Evolutionary conservation across 2,888 invertebrate species (phyloP), one percentile per base, ranked within the genome.

Genomic region (Heliconius hortense): DNA sequence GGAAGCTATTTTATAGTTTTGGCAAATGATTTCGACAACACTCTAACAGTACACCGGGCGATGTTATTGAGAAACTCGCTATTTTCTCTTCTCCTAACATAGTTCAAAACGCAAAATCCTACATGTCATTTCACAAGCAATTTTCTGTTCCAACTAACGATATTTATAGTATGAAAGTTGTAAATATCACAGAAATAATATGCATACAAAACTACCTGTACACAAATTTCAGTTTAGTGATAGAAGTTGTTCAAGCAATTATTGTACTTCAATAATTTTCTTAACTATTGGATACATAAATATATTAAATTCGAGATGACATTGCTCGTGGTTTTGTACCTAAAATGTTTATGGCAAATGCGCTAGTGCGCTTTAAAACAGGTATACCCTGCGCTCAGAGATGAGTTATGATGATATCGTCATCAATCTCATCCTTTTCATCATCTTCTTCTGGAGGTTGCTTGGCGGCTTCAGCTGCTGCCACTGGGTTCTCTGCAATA

Each of bases 341-440:
- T 82, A 83, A 81, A 77, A 72, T 79, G 77, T 82, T 80, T 84
- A 84, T 84, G 84, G 84, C 83, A 83, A 82, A 73, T 26, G 79
- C 75, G 75, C 77, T 72, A 10, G 18, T 13, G 62, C 73, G 74
- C 78, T 62, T 26, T 31, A 68, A 13, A n/a, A 73, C 72, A 35
- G 35, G 62, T 64, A 39, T 63, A 35, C 4, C 35, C 56, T 59
- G 39, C 60, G n/a, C 39, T 87, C 96, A 97, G 86, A 97, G 95
- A 90, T 97, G 97, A 80, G 97, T 97, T 86, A 97, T 96, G 87
- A 97, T 96, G 88, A 97, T 97, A 87, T 97, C 97, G 88, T 97
- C 97, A 92, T 97, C 97, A 83, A 97, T 96, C 89, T 97, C 97
- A 90, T 97, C 97, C 86, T 97, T 96, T 87, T 97, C 97, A 86